Evolutionary conservation across 2,888 invertebrate genomes (phyloP), one percentile per base, ranked within the genome.

Genomic region (Dasypolia templi): DNA sequence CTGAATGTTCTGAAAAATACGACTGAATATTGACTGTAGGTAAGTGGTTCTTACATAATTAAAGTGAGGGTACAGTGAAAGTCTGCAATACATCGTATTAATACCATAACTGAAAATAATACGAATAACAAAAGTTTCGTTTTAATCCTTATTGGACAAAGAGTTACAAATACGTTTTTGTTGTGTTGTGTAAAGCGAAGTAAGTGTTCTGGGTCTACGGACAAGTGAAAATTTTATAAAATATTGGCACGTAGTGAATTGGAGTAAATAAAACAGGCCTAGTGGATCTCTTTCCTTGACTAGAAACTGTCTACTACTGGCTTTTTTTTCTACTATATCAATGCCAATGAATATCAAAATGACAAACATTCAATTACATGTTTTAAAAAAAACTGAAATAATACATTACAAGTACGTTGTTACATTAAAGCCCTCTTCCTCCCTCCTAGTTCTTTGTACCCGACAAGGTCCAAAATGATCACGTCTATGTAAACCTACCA

Each of bases 21-120:
- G 63, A 70, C 49, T 51, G 55, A 59, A 76, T 59, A 22, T 81
- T 22, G 19, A n/a, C 19, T 4, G 19, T 17, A 35, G 58, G 56
- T 63, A 65, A 74, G 73, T 83, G 61, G 62, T 49, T 73, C 56
- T 87, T 88, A 87, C 61, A 65, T 87, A 83, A 85, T n/a, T n/a
- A n/a, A 80, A 56, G 64, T 56, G 70, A 81, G 66, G 75, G 65
- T 73, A 72, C 22, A 77, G 87, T 81, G 87, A 87, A 88, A 87
- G 88, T 79, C 53, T 39, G 64, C 51, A 73, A 70, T 66, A 63
- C 75, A 64, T 72, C 74, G 72, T 87, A 79, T 73, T 82, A 78
- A 76, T 88, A 79, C 65, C 72, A 75, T 84, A 75, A 79, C 72
- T 82, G 76, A 76, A 86, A 74, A 82, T 79, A 82, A 85, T 88